phyloP scores from a whole-genome alignment of 2,888 invertebrate genomes.

The Clistopyga incitator region DNA sequence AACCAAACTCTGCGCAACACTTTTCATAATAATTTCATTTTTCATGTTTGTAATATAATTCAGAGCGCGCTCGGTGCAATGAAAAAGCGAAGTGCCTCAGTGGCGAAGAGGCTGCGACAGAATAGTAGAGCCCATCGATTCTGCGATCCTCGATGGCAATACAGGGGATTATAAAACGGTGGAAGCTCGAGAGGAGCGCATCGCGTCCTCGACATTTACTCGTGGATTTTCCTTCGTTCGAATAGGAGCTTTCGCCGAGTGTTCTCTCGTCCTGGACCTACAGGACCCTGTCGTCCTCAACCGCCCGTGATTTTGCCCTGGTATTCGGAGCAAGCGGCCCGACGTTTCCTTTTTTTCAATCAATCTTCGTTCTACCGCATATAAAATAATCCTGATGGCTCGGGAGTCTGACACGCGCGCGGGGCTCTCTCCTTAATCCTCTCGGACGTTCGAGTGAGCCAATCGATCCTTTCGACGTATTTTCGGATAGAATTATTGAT shows the following conservation, averaged over 20 bases:
- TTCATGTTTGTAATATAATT: slow-evolving; percentile 13
- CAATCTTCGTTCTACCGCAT: slow-evolving; percentile 66
- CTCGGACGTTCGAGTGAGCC: slow-evolving; percentile 63
- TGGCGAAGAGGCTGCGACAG: background rate
- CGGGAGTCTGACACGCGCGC: slow-evolving; percentile 51
- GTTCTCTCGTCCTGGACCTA: slow-evolving; percentile 52
- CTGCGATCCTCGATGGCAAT: slow-evolving; percentile 18
- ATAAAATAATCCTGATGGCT: slow-evolving; percentile 70
- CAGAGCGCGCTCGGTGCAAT: background rate
- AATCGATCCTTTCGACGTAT: slow-evolving; percentile 64
- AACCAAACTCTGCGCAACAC: background rate
- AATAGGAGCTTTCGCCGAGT: slow-evolving; percentile 22
- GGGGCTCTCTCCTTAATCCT: slow-evolving; percentile 69
- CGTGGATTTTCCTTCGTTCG: slow-evolving; percentile 27
- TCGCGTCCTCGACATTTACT: slow-evolving; percentile 35
- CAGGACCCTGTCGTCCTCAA: slow-evolving; percentile 49
- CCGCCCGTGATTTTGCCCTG: slow-evolving; percentile 31
- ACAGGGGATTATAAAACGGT: slow-evolving; percentile 26
- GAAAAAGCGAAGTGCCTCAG: background rate
- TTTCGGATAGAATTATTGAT: slow-evolving; percentile 61
- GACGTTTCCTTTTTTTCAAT: slow-evolving; percentile 62
- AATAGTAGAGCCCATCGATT: slow-evolving; percentile 7
- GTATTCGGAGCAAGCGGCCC: slow-evolving; percentile 21
- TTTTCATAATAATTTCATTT: slow-evolving; percentile 3
- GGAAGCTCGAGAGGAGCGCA: slow-evolving; percentile 25